Evolutionary conservation across 2,797 vertebrate species (phyloP), one percentile per base, ranked within the genome.

Genomic region (Mormyrops attenuatus): DNA sequence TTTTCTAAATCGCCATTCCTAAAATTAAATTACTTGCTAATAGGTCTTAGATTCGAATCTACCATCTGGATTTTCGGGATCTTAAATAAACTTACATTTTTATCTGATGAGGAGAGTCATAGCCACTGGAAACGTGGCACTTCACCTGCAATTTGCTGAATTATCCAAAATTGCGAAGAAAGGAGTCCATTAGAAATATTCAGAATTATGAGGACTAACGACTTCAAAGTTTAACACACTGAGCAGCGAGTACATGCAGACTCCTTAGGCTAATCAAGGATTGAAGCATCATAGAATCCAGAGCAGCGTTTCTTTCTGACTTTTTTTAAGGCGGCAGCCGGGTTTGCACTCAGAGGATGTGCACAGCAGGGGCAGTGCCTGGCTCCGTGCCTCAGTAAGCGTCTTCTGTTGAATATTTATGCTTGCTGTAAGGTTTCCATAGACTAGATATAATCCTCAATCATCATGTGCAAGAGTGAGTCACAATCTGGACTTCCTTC

Each of bases 401-500:
- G 89, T 60, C 91, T 85, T 87, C 63, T 50, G 87, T 66, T 92
- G 89, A 57, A 90, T 92, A 92, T 93, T 92, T 93, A 90, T 92
- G 90, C 91, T 91, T 90, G 88, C 80, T 88, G 82, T 92, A 88
- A 89, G 89, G 90, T 92, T 91, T 91, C 88, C 88, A 88, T 90
- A 88, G 50, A 38, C 44, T 38, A 3, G 77, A 6, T 38, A n/a
- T 63, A 63, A 91, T 89, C 90, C 90, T 88, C 44, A 22, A 50
- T 89, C 88, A 86, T 89, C 53, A 91, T 73, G 80, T 89, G 88
- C n/a, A 20, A 13, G 89, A 90, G 90, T 92, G 91, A 92, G 90
- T 91, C 90, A 91, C 50, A 91, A 88, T 88, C 52, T 57, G 82
- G 80, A 53, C 89, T 89, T 34, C 87, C 47, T 49, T 73, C 77